Base-by-base conservation (phyloP, 2,797 vertebrate species). In the Columba guinea region DNA sequence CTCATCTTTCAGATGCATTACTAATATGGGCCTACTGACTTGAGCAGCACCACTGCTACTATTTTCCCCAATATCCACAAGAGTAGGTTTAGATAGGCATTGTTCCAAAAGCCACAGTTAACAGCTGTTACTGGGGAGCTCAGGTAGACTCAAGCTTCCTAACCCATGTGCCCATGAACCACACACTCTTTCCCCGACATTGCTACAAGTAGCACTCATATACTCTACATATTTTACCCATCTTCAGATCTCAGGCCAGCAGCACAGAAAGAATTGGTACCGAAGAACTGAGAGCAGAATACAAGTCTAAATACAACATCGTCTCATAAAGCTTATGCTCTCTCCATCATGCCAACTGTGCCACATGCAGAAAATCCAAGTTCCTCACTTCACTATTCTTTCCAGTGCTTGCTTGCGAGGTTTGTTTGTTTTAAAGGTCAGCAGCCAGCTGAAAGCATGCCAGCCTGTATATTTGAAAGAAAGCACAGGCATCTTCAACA, bases 391-490 rank as follows among this genome's bases (percentile, higher is more conserved):
- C 0, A 0, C 30, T 93, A 19, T 64, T 90, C n/a, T 24, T 92
- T 78, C 58, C 71, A 71, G 32, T 49, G 19, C 3, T 35, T 84
- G 28, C 7, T 55, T 81, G n/a, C 13, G 5, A 52, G 37, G 6
- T 9, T 70, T 65, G 17, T 34, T 87, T 67, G 19, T 79, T 92
- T 71, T 76, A 69, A 94, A 89, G 70, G 80, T 91, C 63, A 91
- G 18, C 46, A 62, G 79, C 13, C 63, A 93, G 35, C 26, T 32
- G 59, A 52, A 28, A 90, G 55, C 35, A 39, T 18, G 34, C 48
- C 48, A 82, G 59, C 24, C 32, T 41, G 32, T 49, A 56, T 5
- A 10, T 70, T 16, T 56, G 34, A 80, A 62, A 51, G 8, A 60
- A 46, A 19, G 28, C 56, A 60, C 6, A 27, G 39, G 32, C 13